A percentile compares a stretch with the other conserved stretches of the same genome.
phyloP scores from a whole-genome alignment of 1,140 invertebrate genomes.

The Drusus annulatus region DNA sequence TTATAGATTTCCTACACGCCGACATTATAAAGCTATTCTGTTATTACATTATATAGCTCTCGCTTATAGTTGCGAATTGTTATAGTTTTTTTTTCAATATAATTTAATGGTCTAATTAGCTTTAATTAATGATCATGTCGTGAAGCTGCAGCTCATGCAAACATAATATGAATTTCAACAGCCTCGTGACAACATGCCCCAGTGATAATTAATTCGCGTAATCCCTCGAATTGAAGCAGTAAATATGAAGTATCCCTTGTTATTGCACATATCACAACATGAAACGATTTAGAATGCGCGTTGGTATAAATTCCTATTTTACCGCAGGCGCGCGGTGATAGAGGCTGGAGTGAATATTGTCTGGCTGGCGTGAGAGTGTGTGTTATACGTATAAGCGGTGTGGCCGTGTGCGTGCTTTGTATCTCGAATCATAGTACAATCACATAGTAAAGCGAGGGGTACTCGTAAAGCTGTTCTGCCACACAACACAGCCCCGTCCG shows the following conservation, averaged over 20 bases:
- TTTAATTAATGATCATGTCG: neutral
- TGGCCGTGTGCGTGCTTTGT: neutral
- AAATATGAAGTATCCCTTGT: constrained; percentile 29
- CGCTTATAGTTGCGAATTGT: no score
- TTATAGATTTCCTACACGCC: neutral
- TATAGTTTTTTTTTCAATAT: no score
- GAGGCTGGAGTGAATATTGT: constrained; percentile 12
- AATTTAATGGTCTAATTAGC: neutral
- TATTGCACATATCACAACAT: constrained; percentile 44
- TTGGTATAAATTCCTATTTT: constrained; percentile 56
- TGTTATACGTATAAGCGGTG: neutral
- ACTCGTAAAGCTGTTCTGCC: constrained; percentile 55
- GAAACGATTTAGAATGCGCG: constrained; percentile 47
- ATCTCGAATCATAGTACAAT: constrained; percentile 56
- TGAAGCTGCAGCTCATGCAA: neutral
- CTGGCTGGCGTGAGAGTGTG: neutral
- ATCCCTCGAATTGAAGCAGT: constrained; percentile 14
- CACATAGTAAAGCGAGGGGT: constrained; percentile 55
- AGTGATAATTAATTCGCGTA: constrained; percentile 10
- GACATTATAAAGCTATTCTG: no score
- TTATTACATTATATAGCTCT: no score
- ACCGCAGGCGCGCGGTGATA: constrained; percentile 36
- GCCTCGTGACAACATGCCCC: neutral
- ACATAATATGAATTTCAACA: no score
- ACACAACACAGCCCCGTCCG: constrained; percentile 46